phyloP scores from a whole-genome alignment of 1,140 invertebrate genomes.

The Drosophila arizonae region DNA sequence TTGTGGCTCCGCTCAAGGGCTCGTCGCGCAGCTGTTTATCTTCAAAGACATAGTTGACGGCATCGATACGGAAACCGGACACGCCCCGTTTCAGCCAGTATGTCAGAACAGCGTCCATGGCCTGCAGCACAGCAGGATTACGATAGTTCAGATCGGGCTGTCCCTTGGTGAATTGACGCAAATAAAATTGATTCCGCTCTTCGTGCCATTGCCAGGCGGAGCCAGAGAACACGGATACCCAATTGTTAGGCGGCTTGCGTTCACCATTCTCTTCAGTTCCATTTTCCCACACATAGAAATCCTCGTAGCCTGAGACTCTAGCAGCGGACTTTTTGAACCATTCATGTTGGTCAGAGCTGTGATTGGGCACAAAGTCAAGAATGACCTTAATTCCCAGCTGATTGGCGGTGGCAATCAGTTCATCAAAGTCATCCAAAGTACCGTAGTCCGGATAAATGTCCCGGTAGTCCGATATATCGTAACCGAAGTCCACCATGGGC shows the following conservation, averaged over 20 bases:
- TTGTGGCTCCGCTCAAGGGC: constrained; percentile 83
- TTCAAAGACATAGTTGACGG: constrained; percentile 86
- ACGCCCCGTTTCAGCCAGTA: constrained; percentile 91
- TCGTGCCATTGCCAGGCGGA: constrained; percentile 87
- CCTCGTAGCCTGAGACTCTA: constrained; percentile 84
- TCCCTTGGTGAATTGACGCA: constrained; percentile 85
- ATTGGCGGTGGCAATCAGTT: constrained; percentile 85
- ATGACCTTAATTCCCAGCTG: constrained; percentile 69
- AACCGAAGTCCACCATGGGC: constrained; percentile 87
- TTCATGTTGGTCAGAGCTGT: constrained; percentile 87
- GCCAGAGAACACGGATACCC: constrained; percentile 85
- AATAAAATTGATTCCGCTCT: constrained; percentile 86
- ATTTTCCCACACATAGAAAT: constrained; percentile 89
- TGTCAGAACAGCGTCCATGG: constrained; percentile 87
- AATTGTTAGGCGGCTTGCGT: constrained; percentile 86
- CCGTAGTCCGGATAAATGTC: constrained; percentile 88
- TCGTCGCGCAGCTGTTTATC: constrained; percentile 85
- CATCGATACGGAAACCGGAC: constrained; percentile 89
- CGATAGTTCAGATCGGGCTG: constrained; percentile 90
- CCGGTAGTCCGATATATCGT: constrained; percentile 88
- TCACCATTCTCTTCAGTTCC: constrained; percentile 13
- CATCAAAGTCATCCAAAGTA: constrained; percentile 88
- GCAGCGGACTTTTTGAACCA: constrained; percentile 88
- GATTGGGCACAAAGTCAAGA: constrained; percentile 86
- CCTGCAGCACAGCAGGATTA: constrained; percentile 85